Percentiles rank a stretch among this genome's conserved stretches.
These are phyloP conservation scores for Heterochromis multidens DNA, from an alignment of 2,113 vertebrate species.

Conservation along the genomic window DNA sequence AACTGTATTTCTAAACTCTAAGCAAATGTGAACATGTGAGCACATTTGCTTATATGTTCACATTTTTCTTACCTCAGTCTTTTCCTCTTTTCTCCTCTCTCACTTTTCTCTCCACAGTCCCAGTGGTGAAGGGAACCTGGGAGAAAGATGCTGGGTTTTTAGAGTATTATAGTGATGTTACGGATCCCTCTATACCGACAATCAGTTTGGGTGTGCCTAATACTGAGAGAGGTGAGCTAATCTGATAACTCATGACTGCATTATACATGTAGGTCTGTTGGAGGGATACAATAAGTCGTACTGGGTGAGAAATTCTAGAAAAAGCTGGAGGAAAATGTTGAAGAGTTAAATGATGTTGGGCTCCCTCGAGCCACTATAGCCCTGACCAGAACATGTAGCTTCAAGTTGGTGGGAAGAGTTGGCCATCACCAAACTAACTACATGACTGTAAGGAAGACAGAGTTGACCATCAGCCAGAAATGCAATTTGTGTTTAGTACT, in stretches of 20 bases:
- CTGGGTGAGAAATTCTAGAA: too few species aligned
- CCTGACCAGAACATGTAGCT: not conserved
- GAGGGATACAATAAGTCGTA: too few species aligned
- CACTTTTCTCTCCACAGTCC: constrained; percentile 69
- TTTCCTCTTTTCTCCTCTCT: not conserved
- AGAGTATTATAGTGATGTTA: constrained; percentile 88
- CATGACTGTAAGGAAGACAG: not conserved
- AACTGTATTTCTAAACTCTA: not conserved
- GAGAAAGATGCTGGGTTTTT: constrained; percentile 78
- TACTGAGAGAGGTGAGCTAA: constrained; percentile 88
- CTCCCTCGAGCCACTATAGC: too few species aligned
- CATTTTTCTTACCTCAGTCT: not conserved
- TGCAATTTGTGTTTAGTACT: not conserved
- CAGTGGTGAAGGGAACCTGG: constrained; percentile 92
- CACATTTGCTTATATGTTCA: too few species aligned
- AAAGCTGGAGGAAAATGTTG: too few species aligned
- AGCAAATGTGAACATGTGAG: too few species aligned
- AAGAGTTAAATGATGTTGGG: too few species aligned
- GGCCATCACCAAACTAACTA: not conserved
- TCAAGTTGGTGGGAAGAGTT: not conserved
- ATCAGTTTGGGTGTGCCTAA: constrained; percentile 86
- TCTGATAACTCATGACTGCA: too few species aligned
- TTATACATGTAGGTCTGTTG: too few species aligned
- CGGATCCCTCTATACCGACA: constrained; percentile 83
- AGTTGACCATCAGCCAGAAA: not conserved